Evolutionary conservation across 2,888 invertebrate species (phyloP), one percentile per base, ranked within the genome.

Genomic region (Macrophya annulata): DNA sequence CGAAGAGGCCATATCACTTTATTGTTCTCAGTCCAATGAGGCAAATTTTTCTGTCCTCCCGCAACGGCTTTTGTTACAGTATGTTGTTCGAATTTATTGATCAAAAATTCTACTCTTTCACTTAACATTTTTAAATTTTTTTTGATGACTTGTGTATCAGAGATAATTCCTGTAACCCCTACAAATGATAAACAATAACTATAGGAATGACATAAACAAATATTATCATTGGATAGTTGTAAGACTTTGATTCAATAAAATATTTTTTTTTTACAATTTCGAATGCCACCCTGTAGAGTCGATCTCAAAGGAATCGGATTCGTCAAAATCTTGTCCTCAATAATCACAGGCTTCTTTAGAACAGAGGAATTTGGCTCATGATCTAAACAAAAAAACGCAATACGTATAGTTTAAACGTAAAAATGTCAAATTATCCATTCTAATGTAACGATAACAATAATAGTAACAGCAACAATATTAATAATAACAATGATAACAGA

Each of bases 11-110:
- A 62, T 21, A 10, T 62, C 10, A 62, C 10, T 62, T 25, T 62
- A 62, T 62, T 62, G 2, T 8, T 25, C 62, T 62, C 62, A 62
- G 62, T 62, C 62, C 62, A 62, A 25, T 62, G 62, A 62, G 62
- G 25, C 21, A 25, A 9, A 62, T 25, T 62, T 25, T 62, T 62
- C 62, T 25, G 25, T 1, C 1, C 8, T 62, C 10, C 62, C 25
- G 62, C 21, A 8, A 62, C 62, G 62, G 8, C 21, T 25, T 62
- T 25, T 9, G 9, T 21, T 25, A 62, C 10, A 21, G 10, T 25
- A 62, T 62, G 62, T 25, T 62, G 62, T 25, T 62, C 25, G 62
- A 62, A 62, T 62, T 25, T 62, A 10, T 62, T 25, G 6, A 25
- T 62, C 21, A 62, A 21, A 62, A 62, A 62, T 21, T 62, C 62